Percentiles rank a stretch among this genome's conserved stretches.
Evolutionary conservation across 2,888 invertebrate genomes (phyloP).

Genomic region (Julus scanicus): DNA sequence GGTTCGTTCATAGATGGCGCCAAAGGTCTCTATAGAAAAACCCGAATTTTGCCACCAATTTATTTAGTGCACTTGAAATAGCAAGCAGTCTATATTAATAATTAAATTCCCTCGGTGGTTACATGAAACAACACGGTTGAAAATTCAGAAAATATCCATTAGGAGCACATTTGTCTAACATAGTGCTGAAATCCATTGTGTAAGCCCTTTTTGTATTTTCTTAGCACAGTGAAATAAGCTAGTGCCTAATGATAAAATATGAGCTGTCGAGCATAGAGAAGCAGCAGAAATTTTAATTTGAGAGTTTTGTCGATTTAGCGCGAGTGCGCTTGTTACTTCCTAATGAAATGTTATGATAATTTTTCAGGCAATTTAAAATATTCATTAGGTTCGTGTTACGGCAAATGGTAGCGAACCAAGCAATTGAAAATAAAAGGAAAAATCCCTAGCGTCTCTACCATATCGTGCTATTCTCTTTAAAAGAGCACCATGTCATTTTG

Average conservation of each 20-base stretch:
- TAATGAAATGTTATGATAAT: constrained; percentile 47
- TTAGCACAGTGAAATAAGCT: background rate
- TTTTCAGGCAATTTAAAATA: constrained; percentile 47
- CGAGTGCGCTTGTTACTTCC: constrained; percentile 31
- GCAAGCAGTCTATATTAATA: constrained; percentile 2
- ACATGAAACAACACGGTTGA: background rate
- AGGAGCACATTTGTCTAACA: background rate
- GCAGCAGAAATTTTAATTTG: constrained; percentile 47
- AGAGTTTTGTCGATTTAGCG: constrained; percentile 42
- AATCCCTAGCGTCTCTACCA: background rate
- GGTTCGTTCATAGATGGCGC: background rate
- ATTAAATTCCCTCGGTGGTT: constrained; percentile 23
- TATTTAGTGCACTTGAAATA: background rate
- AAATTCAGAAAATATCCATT: constrained; percentile 9
- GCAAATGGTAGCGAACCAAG: background rate
- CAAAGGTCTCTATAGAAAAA: background rate
- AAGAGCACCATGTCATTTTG: background rate
- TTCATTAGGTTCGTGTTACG: constrained; percentile 40
- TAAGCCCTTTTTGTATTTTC: constrained; percentile 31
- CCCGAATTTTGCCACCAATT: background rate
- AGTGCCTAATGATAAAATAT: constrained; percentile 12
- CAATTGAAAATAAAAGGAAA: constrained; percentile 20
- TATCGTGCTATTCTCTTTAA: background rate
- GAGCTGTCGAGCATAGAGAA: constrained; percentile 9
- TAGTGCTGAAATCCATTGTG: background rate